Evolutionary conservation across 1,140 invertebrate species (phyloP), one percentile per base, ranked within the genome.

Genomic region (Araneus ventricosus): DNA sequence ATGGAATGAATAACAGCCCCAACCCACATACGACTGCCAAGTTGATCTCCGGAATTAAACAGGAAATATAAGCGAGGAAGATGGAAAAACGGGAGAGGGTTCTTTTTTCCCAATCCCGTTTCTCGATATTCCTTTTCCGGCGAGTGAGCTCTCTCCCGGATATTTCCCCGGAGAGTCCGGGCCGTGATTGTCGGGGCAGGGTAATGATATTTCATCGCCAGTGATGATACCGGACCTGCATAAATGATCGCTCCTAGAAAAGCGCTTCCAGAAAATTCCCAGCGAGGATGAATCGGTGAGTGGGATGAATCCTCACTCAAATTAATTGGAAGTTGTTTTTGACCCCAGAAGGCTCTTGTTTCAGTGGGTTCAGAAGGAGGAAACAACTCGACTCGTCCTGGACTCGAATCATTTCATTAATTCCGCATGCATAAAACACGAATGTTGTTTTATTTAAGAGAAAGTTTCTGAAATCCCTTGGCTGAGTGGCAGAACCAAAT

Each of bases 121-220:
- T 70, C 6, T 6, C 30, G 27, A 34, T 75, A 34, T 34, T 34
- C 70, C 14, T 34, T 75, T 34, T 75, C 4, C 34, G 34, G 30
- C 30, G 17, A 75, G 30, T 75, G 70, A 30, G 34, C 30, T 34
- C 30, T 75, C 14, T 75, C 14, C 70, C 27, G 70, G 70, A 75
- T 75, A 75, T 75, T 75, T 75, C 70, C 70, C 70, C 30, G 14
- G 17, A 30, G 70, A 75, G 34, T 75, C 34, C 70, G 70, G 63
- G 24, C 59, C 22, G 59, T 75, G 70, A 75, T 75, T 75, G 70
- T 75, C 30, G 17, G n/a, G 70, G 30, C 10, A 52, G 45, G 30
- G 70, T 75, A 75, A 75, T 75, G 70, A 37, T 37, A 75, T 75
- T 75, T 75, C 70, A 75, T 75, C 70, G 17, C 17, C 34, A 30